Percentiles rank a stretch among this genome's conserved stretches.
These are phyloP conservation scores for Deroptyus accipitrinus DNA, from an alignment of 2,113 vertebrate species.

Conservation along the genomic window DNA sequence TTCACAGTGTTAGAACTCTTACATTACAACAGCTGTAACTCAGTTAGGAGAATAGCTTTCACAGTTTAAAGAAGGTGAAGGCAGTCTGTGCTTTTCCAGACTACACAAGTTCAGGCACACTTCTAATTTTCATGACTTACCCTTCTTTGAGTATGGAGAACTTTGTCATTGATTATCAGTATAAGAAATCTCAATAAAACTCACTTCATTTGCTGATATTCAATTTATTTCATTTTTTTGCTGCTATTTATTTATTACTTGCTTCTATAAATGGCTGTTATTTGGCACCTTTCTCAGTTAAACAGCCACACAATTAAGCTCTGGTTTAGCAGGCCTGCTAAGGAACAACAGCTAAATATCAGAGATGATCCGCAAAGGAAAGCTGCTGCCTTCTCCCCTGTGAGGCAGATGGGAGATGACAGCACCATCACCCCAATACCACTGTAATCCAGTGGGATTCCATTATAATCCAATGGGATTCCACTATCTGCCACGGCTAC, in stretches of 20 bases:
- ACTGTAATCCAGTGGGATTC: neutral
- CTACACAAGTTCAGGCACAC: rapidly evolving
- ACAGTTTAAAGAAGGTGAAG: neutral
- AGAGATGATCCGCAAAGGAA: neutral
- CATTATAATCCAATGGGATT: neutral
- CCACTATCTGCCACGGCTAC: neutral
- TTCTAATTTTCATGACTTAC: neutral
- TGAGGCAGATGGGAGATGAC: neutral
- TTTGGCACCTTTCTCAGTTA: neutral
- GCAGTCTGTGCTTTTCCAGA: neutral
- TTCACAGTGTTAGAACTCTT: neutral
- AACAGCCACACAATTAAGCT: neutral
- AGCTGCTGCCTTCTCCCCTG: neutral
- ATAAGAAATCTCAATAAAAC: neutral
- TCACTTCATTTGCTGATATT: neutral
- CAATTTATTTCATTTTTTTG: neutral
- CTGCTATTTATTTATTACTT: neutral
- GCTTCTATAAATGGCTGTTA: neutral
- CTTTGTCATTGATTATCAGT: neutral
- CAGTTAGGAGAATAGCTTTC: slow-evolving; percentile 21
- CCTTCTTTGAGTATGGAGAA: neutral
- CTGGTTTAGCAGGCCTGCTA: neutral
- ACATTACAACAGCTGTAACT: neutral
- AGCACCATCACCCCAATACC: neutral
- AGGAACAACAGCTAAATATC: neutral